Base-by-base conservation (phyloP, 2,113 vertebrate species). In the Pelmatolapia mariae region DNA sequence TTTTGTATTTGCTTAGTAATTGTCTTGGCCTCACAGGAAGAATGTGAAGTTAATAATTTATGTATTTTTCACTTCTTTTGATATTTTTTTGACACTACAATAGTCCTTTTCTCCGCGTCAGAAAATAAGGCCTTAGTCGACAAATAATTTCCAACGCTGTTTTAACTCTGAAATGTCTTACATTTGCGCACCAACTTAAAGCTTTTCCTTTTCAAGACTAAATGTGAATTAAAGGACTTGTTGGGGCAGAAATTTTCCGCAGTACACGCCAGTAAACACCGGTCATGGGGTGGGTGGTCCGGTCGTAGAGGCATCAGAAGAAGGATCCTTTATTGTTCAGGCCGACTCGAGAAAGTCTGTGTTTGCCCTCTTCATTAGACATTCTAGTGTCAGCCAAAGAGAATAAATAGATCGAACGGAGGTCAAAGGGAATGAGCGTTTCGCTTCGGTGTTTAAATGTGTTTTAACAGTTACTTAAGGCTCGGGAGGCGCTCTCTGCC, bases 331-430 rank as follows among this genome's bases (percentile, higher is more conserved):
- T 54, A 91, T 94, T 93, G 94, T 93, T 91, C 36, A 56, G 91
- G 38, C 52, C 78, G 4, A 68, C 84, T 83, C 40, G 85, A 91
- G 80, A 93, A 82, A 89, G 87, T 92, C 93, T 90, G 91, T 97
- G 95, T 97, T 97, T 97, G 94, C 92, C 59, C 80, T 92, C 89
- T 96, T 95, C 94, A 96, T 97, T 96, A 97, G 91, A 92, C 96
- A 91, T 93, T 92, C 89, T 84, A 86, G 96, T 97, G 96, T 96
- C 95, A 96, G 92, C 50, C 82, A 22, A 66, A 15, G 86, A 81
- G 90, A 45, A 91, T 93, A 95, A 96, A 97, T 93, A 96, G 66
- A 91, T 89, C 76, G 83, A 81, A 15, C 76, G 6, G 73, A 73
- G 88, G 89, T 96, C 96, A 96, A 96, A 96, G 95, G 93, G 91